These are phyloP conservation scores for Myrmecophaga tridactyla DNA, from an alignment of 2,113 vertebrate genomes.

Conservation along the genomic window DNA sequence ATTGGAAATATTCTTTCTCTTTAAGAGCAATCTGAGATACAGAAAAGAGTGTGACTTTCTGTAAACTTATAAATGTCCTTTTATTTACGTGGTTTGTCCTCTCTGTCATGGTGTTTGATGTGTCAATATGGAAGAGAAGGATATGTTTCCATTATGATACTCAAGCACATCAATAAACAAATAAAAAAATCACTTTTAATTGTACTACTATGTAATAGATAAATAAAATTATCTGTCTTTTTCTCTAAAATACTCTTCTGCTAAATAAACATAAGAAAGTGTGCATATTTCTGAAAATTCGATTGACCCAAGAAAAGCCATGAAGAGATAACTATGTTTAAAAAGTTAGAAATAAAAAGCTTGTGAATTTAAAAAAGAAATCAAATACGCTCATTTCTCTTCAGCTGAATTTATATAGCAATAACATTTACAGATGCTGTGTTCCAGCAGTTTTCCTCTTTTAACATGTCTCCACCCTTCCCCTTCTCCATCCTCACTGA, in stretches of 20 bases:
- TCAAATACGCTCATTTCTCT: not conserved
- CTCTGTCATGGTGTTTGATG: not conserved
- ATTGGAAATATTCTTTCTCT: not conserved
- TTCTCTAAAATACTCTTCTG: not conserved
- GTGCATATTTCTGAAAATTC: not conserved
- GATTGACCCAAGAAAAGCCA: not conserved
- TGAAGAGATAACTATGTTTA: not conserved
- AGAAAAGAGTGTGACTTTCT: not conserved
- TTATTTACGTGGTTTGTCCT: not conserved
- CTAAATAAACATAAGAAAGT: constrained; percentile 21
- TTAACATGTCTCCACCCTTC: accelerated
- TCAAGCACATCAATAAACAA: not conserved
- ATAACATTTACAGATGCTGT: not conserved
- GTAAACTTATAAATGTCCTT: not conserved
- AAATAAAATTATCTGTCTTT: not conserved
- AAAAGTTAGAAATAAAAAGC: not conserved
- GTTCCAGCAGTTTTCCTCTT: not conserved
- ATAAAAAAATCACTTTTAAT: not conserved
- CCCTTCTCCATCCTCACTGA: not conserved
- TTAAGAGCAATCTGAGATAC: not conserved
- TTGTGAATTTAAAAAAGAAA: not conserved
- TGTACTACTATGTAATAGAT: not conserved
- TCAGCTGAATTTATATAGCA: not conserved
- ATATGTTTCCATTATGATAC: not conserved
- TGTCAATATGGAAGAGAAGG: not conserved